Base-by-base conservation (phyloP, 1,140 invertebrate species). In the Bombus pascuorum region DNA sequence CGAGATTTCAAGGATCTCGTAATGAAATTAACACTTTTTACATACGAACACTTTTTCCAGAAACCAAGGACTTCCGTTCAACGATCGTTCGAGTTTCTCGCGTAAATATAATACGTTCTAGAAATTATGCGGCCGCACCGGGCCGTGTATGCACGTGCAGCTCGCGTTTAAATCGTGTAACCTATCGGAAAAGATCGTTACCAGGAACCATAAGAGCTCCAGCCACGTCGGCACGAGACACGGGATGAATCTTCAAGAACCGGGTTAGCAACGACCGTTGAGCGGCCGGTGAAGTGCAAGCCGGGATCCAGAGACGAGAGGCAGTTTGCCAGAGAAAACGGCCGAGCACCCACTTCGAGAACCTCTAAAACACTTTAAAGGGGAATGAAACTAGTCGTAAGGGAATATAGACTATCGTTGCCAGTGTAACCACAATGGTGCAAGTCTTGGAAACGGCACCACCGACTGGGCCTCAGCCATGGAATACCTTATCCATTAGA, bases 181-280 rank as follows among this genome's bases (percentile, higher is more conserved):
- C 44, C 91, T 88, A 93, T 94, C 90, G 91, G 87, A 91, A 93
- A 90, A 91, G 88, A 87, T 92, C 87, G 90, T 93, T 92, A 93
- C 90, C 91, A 85, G 86, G 87, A 89, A 83, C 86, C 86, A 85
- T 77, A 89, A 90, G 75, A 90, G 88, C 76, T 75, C 80, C 76
- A 81, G 88, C 66, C 89, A 86, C 75, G 79, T 78, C 39, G 78
- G 83, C 86, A 88, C 85, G 88, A 81, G 87, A 89, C 79, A 71
- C 81, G 78, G 75, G 89, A 85, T 78, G 90, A 87, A 88, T 91
- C 87, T 86, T 88, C 75, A 81, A 90, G 75, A 89, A 82, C 62
- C 88, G 88, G 75, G 88, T 90, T 90, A 87, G 86, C 78, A 72
- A 87, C 81, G 85, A 62, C 72, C 83, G 76, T 65, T 85, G 73